Percentiles rank a stretch among this genome's conserved stretches.
Conservation (phyloP, 2,797 vertebrate genomes). For the Arrhamphus sclerolepis region DNA sequence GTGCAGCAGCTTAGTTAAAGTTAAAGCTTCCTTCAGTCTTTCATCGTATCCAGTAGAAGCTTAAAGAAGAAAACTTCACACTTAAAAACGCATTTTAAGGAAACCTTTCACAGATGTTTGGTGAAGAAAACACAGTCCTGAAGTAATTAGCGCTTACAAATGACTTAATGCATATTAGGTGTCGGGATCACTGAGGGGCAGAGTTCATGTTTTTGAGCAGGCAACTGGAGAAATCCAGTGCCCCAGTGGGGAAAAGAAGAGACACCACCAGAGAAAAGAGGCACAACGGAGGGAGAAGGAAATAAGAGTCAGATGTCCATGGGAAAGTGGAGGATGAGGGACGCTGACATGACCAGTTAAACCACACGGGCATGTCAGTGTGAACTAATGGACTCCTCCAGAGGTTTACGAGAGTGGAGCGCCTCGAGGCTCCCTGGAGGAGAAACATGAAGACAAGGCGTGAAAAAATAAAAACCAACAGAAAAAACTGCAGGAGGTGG, state of each 20-base stretch:
- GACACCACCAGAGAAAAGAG: slow-evolving; percentile 3
- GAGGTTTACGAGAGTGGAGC: slow-evolving; percentile 12
- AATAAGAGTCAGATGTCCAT: slow-evolving; percentile 67
- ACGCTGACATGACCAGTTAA: slow-evolving; percentile 25
- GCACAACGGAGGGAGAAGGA: slow-evolving; percentile 40
- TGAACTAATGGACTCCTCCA: slow-evolving; percentile 27
- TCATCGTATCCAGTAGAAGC: too few relatives aligned
- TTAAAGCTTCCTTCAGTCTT: too few relatives aligned
- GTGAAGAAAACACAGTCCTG: too few relatives aligned
- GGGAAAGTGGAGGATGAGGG: slow-evolving; percentile 67
- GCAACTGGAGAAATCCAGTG: slow-evolving; percentile 26
- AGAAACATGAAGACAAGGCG: background rate
- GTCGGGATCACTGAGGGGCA: slow-evolving; percentile 36
- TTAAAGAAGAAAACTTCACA: too few relatives aligned
- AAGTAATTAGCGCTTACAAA: background rate
- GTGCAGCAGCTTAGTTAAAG: too few relatives aligned
- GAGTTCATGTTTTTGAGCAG: slow-evolving; percentile 28
- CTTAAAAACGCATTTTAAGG: too few relatives aligned
- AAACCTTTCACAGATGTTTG: too few relatives aligned
- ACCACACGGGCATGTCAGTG: slow-evolving; percentile 40
- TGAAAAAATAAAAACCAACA: background rate
- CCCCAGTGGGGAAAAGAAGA: slow-evolving; percentile 22
- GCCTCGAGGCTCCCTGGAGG: background rate
- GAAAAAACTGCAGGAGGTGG: background rate
- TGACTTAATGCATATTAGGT: slow-evolving; percentile 33